Base-by-base conservation (phyloP, 2,797 vertebrate genomes). In the Acestrorhynchus altus region DNA sequence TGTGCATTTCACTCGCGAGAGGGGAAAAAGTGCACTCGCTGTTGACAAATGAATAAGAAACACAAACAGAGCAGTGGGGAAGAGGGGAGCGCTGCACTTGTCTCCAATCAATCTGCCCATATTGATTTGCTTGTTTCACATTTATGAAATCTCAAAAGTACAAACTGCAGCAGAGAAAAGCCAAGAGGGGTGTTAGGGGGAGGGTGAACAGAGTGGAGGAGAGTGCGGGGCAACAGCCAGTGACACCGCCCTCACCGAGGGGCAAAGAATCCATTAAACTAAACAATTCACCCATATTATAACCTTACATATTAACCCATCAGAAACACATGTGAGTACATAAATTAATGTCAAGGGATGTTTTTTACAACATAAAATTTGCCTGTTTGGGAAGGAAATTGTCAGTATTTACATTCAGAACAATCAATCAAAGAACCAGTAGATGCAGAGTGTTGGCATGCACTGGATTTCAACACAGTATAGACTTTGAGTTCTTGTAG, bases 21-120 rank as follows among this genome's bases (percentile, higher is more conserved):
- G 79, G 88, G 72, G 56, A 77, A 85, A 81, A 87, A 88, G 88
- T 93, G 92, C 83, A 89, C 88, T 92, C 90, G 90, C 89, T 91
- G 86, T 88, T 84, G 86, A 89, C 79, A 88, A 88, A 90, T 84
- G 83, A 87, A 87, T 76, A 87, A 76, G 73, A 91, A 85, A 88
- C 83, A 85, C 74, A 72, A 89, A 85, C 77, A 86, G 79, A 90
- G 83, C 68, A 83, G 56, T 74, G 88, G 84, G 57, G 69, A 85
- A 74, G 72, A 52, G 79, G 87, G 85, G 63, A 85, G 81, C 82
- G 59, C 74, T 31, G 47, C 61, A 47, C 49, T 49, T 69, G 71
- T 78, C 61, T 80, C 83, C 87, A 83, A 70, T 79, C 76, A 72
- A 81, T 86, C 81, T 78, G 78, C 86, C 69, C 71, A 84, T 35